Base-by-base conservation (phyloP, 2,113 vertebrate species). In the Pachyramphus minor region DNA sequence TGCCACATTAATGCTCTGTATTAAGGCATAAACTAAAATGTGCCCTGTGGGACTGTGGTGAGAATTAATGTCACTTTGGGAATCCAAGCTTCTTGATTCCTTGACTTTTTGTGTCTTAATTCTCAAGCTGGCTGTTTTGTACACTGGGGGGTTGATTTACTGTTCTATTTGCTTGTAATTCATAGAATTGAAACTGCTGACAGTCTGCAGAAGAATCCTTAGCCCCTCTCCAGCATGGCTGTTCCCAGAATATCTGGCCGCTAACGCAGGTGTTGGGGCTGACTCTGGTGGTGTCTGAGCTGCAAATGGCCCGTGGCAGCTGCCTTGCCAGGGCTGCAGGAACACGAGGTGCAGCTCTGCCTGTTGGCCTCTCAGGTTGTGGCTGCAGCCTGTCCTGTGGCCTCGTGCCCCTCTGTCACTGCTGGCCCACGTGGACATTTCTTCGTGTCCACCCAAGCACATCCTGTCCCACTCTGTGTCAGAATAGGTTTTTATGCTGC, bases 21-120 rank as follows among this genome's bases (percentile, higher is more conserved):
- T 95, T 96, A 95, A 95, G 83, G 84, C 80, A 39, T 96, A 93
- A 96, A 95, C 92, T 95, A 84, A 95, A 95, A 95, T 90, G 90
- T 67, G 89, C 64, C 89, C 76, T 59, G 75, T 89, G 96, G 86
- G 91, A 89, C 83, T 89, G 59, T 80, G 68, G 64, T 90, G 94
- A 92, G 91, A 95, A 96, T 95, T 95, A 96, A 90, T 94, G 93
- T 91, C 89, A 73, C 93, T 87, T 89, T 80, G 84, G 91, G 95
- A 96, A 91, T 93, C 84, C 91, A 69, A 64, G 84, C 95, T 95
- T 89, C 93, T 96, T 56, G 87, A 93, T 95, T 96, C 91, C 83
- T 95, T 95, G 93, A 91, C 94, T 96, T 85, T 79, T 68, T 91
- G 91, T 81, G 49, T 95, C 74, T 96, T 87, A 96, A 95, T 94